Evolutionary conservation across 2,888 invertebrate genomes (phyloP), one percentile per base, ranked within the genome.

Genomic region (Dusona sp.): DNA sequence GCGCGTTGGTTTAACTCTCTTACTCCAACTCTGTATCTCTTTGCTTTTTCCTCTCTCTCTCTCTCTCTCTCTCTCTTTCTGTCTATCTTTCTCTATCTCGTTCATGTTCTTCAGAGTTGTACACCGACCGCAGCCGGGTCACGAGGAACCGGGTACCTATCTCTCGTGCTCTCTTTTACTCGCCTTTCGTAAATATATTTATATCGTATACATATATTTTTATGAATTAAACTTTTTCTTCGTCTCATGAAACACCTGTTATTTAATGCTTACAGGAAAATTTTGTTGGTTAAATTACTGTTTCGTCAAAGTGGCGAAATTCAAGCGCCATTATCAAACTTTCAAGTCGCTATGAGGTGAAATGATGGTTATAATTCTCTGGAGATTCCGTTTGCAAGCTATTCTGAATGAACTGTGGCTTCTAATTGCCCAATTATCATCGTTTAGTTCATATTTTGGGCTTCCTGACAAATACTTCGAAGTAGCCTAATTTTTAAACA

Each of bases 91-190:
- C 42, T 65, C 54, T 79, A 22, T 72, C 57, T 65, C 65, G 51
- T 72, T 72, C 64, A 38, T 42, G 48, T 33, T 51, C 72, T 73
- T 54, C 51, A 33, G 74, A 79, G 79, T 64, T 67, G 74, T 84
- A 74, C 84, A 84, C 82, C 86, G 87, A 84, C 83, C 73, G 88
- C 90, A 90, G 89, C 88, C 89, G 79, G 90, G 88, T 88, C 89
- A 89, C 90, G 88, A 89, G 87, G 88, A 80, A 88, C 79, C 88
- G 73, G 68, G 87, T 77, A n/a, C n/a, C 72, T 77, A 75, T 80
- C 70, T 70, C 42, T 42, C 42, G 42, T 13, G 42, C 42, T 42
- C 42, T 42, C 85, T 79, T 79, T 87, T 83, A 70, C 74, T 80
- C 75, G 70, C 72, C 67, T 48, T 61, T 77, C 57, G 65, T 65